Conservation (phyloP, 2,113 vertebrate species). For the Menura novaehollandiae region DNA sequence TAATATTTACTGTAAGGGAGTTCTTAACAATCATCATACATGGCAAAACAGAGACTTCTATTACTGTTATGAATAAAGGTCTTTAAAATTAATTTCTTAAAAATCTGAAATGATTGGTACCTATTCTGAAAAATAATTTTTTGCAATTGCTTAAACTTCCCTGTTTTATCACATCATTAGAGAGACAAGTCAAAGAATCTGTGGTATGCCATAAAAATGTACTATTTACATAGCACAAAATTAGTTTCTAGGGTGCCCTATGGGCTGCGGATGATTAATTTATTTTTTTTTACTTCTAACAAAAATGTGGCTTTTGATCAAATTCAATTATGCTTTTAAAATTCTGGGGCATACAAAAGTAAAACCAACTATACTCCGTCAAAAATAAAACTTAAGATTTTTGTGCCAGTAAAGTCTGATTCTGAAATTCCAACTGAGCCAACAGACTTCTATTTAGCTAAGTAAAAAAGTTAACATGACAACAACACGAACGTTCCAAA, state of each 20-base stretch:
- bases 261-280: fast-evolving
- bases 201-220: background rate
- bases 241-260: background rate
- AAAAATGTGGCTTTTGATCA: background rate
- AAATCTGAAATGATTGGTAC: background rate
- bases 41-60: background rate
- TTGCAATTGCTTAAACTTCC: background rate
- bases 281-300: background rate
- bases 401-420: background rate
- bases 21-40: background rate
- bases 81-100: background rate
- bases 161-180: background rate
- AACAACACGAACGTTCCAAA: background rate
- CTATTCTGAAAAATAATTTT: background rate
- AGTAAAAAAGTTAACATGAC: background rate
- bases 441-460: background rate
- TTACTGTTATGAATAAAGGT: background rate
- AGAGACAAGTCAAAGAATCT: background rate
- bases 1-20: background rate
- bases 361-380: background rate
- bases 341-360: background rate
- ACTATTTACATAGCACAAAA: background rate
- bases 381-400: background rate
- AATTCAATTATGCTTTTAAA: background rate
- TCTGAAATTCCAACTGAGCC: background rate